Evolutionary conservation across 1,140 invertebrate genomes (phyloP), one percentile per base, ranked within the genome.

Genomic region (Homalodisca vitripennis): DNA sequence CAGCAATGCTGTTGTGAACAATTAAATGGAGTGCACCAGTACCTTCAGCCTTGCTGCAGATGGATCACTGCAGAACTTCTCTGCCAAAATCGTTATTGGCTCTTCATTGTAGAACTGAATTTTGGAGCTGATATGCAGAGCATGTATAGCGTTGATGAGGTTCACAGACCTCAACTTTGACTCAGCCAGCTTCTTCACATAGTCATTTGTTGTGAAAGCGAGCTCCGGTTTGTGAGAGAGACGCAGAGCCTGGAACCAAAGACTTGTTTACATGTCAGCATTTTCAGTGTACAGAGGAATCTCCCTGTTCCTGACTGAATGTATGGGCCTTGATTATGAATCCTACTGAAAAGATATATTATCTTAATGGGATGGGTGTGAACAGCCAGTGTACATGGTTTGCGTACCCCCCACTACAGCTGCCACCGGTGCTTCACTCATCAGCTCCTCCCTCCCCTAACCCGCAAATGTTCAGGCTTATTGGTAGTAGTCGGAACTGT

Each of bases 61-160:
- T 1, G 55, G 55, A 24, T 60, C 29, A 13, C 6, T 26, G 55
- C 27, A 60, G 26, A 60, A 60, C 55, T 60, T 60, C n/a, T 60
- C 55, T 12, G 55, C 22, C 13, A 60, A n/a, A 3, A 27, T 60
- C 3, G 55, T 60, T 6, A 60, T 13, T 60, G 55, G 2, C 29
- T 60, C 22, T 27, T 26, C 24, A 30, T 60, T 27, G 24, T 27
- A 60, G 24, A 60, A 60, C 26, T 60, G 55, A 27, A 60, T n/a
- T 60, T 60, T 22, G 6, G 24, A 27, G 26, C 10, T 60, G n/a
- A 60, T 60, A n/a, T 60, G 55, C 14, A 60, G 10, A 27, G 29
- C 10, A 30, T 60, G 55, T 6, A 60, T 60, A 6, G 6, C 55
- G 29, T 13, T 60, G 24, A 60, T 60, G 3, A 60, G 24, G 26